Base-by-base conservation (phyloP, 2,888 invertebrate genomes). In the Merodon equestris region DNA sequence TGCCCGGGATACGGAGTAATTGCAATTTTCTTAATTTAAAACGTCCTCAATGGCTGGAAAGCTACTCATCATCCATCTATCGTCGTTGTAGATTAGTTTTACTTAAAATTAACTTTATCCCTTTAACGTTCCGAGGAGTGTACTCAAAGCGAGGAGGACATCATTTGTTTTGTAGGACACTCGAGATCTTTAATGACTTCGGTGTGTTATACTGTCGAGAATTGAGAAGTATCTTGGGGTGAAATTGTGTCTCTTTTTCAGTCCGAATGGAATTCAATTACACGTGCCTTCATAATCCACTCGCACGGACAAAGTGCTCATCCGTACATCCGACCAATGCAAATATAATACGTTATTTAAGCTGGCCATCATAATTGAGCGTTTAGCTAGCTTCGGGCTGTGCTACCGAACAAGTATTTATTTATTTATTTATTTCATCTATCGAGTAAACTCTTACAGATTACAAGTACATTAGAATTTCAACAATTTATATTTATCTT, bases 11-110 rank as follows among this genome's bases (percentile, higher is more conserved):
- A 34, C 13, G n/a, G 51, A 74, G 63, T 47, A 61, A 68, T 45
- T 64, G 48, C 58, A 58, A 64, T 72, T 76, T 60, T 56, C 66
- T 72, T 72, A 60, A 76, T 72, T 76, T 76, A 50, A 72, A 76
- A 72, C 66, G 76, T 72, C 76, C 72, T 61, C 68, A 9, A 48
- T 68, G 36, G 60, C 42, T 38, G 60, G 71, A 38, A 27, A 58
- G 17, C 18, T 9, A 57, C 34, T 45, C 75, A 63, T 66, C 64
- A 76, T 64, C 72, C 72, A 76, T 76, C 76, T 61, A 63, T 64
- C 58, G 56, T 56, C 56, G 40, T 47, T 47, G 74, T 70, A 57
- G 27, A 71, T 63, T 53, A 76, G 53, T 58, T 76, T 76, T 60
- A 51, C 64, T 76, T 50, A 27, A 76, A 71, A 56, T 71, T 76